Percentiles rank a stretch among this genome's conserved stretches.
Conservation (phyloP, 2,797 vertebrate species). For the Pantherophis alleghaniensis region DNA sequence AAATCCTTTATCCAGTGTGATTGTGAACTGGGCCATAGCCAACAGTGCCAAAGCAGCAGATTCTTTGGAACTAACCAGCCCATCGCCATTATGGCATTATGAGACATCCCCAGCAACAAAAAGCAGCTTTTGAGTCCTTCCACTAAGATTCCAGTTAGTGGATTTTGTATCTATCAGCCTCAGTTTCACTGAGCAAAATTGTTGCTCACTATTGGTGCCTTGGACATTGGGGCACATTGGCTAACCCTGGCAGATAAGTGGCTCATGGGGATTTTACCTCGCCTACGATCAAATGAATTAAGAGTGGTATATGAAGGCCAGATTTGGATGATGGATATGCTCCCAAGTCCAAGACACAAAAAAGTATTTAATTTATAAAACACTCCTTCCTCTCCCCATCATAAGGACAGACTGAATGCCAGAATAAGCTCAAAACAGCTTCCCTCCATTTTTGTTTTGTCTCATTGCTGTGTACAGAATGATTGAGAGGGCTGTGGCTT, state of each 20-base stretch:
- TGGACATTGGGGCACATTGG: too few species aligned
- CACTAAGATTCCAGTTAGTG: background rate
- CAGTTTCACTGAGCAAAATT: background rate
- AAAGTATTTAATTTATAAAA: background rate
- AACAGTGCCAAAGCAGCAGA: background rate
- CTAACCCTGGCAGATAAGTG: too few species aligned
- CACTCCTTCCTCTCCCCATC: too few species aligned
- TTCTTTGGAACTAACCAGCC: background rate
- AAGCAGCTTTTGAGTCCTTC: background rate
- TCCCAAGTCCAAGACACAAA: background rate
- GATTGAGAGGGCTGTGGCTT: background rate
- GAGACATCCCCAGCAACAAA: background rate
- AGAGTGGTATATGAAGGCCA: background rate
- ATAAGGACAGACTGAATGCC: background rate
- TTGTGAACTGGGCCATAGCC: background rate
- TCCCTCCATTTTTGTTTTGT: slow-evolving; percentile 22
- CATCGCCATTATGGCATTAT: background rate
- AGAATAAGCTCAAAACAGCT: background rate
- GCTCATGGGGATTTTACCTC: background rate
- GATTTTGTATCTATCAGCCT: background rate
- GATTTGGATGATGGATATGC: background rate
- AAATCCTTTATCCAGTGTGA: background rate
- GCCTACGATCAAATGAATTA: background rate
- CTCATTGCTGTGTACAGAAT: slow-evolving; percentile 17
- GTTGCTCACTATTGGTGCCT: background rate